Evolutionary conservation across 2,888 invertebrate species (phyloP).

Genomic region (Netelia melanura): DNA sequence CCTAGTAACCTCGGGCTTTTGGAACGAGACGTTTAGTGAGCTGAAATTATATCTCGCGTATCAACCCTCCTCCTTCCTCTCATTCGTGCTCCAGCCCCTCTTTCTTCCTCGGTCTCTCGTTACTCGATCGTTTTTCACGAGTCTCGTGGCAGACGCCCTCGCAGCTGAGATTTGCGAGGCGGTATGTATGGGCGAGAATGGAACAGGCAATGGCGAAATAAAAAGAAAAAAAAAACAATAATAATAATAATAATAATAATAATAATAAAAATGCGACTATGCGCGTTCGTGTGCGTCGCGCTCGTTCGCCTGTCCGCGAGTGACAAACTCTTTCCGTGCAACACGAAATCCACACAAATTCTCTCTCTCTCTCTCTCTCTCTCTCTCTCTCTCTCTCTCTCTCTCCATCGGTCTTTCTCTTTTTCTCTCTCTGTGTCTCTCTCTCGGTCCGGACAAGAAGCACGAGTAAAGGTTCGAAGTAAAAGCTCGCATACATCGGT

Average conservation of each 20-base stretch:
- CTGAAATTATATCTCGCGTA: constrained; percentile 50
- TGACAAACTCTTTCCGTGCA: constrained; percentile 59
- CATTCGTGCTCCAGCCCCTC: neutral
- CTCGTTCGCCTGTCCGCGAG: constrained; percentile 42
- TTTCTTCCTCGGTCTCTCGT: constrained; percentile 6
- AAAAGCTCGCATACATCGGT: constrained; percentile 27
- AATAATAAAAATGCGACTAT: neutral
- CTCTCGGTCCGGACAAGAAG: constrained; percentile 8
- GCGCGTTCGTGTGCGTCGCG: neutral
- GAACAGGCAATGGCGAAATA: constrained; percentile 21
- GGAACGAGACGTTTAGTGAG: constrained; percentile 41
- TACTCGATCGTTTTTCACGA: constrained; percentile 45
- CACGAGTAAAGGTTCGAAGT: constrained; percentile 43
- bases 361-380: neutral
- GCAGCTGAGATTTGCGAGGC: constrained; percentile 29
- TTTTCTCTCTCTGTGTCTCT: neutral
- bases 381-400: no score
- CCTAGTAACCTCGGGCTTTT: constrained; percentile 46
- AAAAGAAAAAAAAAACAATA: neutral
- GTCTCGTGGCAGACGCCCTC: constrained; percentile 42
- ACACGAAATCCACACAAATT: constrained; percentile 7
- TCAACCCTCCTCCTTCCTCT: neutral
- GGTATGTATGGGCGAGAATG: constrained; percentile 31
- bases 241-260: no score
- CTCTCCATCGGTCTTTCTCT: no score